Percentiles rank a stretch among this genome's conserved stretches.
Conservation (phyloP, 2,797 vertebrate genomes). For the Sciurus vulgaris region DNA sequence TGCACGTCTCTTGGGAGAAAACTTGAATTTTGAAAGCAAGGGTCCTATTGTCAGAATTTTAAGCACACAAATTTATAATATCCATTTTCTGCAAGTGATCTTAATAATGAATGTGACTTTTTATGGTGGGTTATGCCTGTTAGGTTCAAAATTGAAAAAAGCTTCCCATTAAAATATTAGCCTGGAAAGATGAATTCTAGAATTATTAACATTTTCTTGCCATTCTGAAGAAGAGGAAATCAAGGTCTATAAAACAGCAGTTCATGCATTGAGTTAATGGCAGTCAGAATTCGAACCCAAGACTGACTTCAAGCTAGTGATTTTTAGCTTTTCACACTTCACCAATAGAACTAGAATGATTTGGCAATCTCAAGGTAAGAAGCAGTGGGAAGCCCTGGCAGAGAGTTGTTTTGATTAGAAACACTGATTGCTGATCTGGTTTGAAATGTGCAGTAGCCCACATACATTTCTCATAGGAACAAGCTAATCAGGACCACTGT, state of each 20-base stretch:
- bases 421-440: conserved; percentile 24
- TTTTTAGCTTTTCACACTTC: background rate
- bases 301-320: background rate
- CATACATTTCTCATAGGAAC: background rate
- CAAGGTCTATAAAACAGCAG: background rate
- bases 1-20: background rate
- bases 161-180: background rate
- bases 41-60: background rate
- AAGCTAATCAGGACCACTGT: conserved; percentile 57
- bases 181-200: background rate
- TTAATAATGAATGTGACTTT: background rate
- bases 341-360: background rate
- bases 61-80: background rate
- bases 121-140: background rate
- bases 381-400: background rate
- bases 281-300: background rate
- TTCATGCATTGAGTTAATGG: background rate
- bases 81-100: background rate
- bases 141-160: background rate
- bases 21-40: background rate
- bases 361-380: background rate
- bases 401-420: conserved; percentile 50
- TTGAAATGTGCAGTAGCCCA: background rate
- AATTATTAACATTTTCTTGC: background rate
- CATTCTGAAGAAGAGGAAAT: background rate